Evolutionary conservation across 1,140 invertebrate genomes (phyloP), one percentile per base, ranked within the genome.

Genomic region (Melanaphis sacchari): DNA sequence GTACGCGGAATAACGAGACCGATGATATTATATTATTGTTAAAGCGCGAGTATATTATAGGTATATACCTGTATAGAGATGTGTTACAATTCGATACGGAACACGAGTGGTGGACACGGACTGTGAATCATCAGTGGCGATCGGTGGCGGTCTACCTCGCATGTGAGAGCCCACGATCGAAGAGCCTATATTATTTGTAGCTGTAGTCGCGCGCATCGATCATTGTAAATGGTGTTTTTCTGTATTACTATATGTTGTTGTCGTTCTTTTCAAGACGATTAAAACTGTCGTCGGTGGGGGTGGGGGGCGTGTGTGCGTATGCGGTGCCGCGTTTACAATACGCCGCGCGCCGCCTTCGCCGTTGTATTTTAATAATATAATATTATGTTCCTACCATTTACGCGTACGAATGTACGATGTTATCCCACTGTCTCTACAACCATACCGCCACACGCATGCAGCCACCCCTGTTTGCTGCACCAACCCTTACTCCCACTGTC

Each of bases 111-210:
- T 21, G 31, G 59, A n/a, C 59, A n/a, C 59, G 59, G 59, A n/a
- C 59, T n/a, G 59, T 76, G 59, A 76, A 76, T n/a, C 59, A n/a
- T 76, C n/a, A 76, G 59, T 76, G 59, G 59, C 59, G 31, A 76
- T 76, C 59, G 59, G 59, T 76, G 59, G 31, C 59, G 59, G 59
- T 76, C 59, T 76, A n/a, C n/a, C 59, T 6, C 31, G 15, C 31
- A 18, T 76, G 31, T 76, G 31, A 21, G 31, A 76, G 59, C 31
- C 24, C 31, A 18, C 4, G 59, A 76, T 76, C 59, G 59, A 66
- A 66, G 3, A 31, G 59, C 31, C 59, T 66, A n/a, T 66, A 66
- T 26, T 8, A 66, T 49, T 15, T 6, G 15, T 49, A n/a, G 46
- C 15, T 21, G 46, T 66, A 66, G 59, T 66, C 59, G 59, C 59